A percentile compares a stretch with the other conserved stretches of the same genome.
Evolutionary conservation across 2,888 invertebrate genomes (phyloP).

Genomic region (Crepidodera aurea): DNA sequence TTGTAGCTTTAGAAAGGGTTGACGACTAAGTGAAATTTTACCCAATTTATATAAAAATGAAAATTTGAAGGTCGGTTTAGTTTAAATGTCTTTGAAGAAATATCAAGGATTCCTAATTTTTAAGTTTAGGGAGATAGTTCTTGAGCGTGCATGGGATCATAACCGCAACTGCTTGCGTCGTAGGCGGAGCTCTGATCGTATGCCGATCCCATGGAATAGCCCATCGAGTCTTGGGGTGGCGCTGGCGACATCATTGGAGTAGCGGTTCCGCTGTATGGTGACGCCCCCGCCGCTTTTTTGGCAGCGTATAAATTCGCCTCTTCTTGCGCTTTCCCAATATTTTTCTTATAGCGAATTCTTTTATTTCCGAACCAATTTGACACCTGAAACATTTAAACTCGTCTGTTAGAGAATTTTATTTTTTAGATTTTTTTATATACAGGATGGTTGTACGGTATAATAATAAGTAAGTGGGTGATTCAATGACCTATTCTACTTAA

Average conservation of each 20-base stretch:
- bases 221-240: conserved; percentile 91
- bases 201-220: conserved; percentile 91
- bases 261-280: conserved; percentile 82
- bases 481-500: conserved; percentile 8
- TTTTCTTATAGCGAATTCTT: conserved; percentile 99
- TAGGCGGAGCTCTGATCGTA: conserved; percentile 90
- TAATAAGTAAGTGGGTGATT: conserved; percentile 6
- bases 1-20: no score
- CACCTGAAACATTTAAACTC: conserved; percentile 67
- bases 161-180: conserved; percentile 89
- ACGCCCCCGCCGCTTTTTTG: conserved; percentile 91
- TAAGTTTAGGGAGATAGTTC: conserved; percentile 70
- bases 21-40: no score
- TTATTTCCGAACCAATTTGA: conserved; percentile 99
- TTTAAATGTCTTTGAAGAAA: neutral
- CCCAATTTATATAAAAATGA: no score
- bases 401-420: neutral
- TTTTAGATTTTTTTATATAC: neutral
- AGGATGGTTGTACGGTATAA: neutral
- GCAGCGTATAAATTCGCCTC: conserved; percentile 99
- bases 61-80: no score
- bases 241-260: conserved; percentile 97
- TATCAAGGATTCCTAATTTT: neutral
- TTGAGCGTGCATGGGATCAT: conserved; percentile 89
- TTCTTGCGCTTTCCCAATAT: conserved; percentile 99